Base-by-base conservation (phyloP, 2,888 invertebrate genomes). In the Agrochola litura region DNA sequence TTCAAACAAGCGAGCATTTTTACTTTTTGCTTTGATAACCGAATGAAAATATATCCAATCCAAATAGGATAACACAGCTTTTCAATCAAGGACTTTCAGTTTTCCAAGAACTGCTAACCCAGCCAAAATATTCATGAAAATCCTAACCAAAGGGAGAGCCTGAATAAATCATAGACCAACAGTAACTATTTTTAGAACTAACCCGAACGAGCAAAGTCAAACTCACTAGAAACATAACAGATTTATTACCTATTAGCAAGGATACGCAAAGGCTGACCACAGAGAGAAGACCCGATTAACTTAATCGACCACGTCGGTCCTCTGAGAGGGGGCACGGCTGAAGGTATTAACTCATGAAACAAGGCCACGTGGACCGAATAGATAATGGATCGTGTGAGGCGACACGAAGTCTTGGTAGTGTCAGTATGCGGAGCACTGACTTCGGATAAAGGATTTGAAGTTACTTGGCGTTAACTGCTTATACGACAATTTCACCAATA, bases 271-370 rank as follows among this genome's bases (percentile, higher is more conserved):
- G 74, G 86, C 80, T 86, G 88, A 86, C 88, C 88, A 85, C 86
- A 69, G 73, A 78, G 78, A 82, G 75, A 78, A 82, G 84, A 83
- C 82, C 88, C 88, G 87, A 89, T 89, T 89, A 91, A 86, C 76
- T 85, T 90, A 91, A 91, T 91, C 90, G 90, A 86, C 90, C 91
- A 91, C 91, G 90, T 89, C 84, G 87, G 79, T 87, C 89, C 89
- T 87, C 83, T 22, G 88, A 88, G 87, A 73, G 84, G 86, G 79
- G 77, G 75, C 81, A 82, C 76, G 84, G 81, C 88, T 84, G 84
- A 81, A 87, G 91, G 90, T 88, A 88, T 91, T 91, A 91, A 90
- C 89, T 90, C 88, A 89, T 90, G 89, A 90, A 88, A 87, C 89
- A 88, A 82, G 76, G 73, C 77, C 84, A 87, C 90, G 91, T 90